phyloP scores from a whole-genome alignment of 2,113 vertebrate species.

The Chiloscyllium plagiosum region DNA sequence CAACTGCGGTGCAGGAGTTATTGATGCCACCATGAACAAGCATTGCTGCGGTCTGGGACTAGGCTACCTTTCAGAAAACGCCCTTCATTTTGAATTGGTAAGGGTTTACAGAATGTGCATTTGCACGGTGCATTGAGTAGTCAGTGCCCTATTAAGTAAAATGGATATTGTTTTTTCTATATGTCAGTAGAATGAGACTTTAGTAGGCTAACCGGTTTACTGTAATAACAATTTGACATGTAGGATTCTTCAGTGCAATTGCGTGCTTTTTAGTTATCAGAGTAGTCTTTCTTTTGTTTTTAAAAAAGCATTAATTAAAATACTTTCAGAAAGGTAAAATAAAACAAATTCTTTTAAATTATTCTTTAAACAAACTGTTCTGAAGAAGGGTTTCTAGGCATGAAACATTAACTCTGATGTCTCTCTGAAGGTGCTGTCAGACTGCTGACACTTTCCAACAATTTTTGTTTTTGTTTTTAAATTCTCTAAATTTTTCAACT shows the following conservation, averaged over 20 bases:
- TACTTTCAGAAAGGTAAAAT: neutral
- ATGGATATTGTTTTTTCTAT: neutral
- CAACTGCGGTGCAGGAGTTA: neutral
- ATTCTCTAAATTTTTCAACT: neutral
- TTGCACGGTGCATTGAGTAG: neutral
- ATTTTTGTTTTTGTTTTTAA: neutral
- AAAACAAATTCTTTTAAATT: no score
- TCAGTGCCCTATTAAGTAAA: neutral
- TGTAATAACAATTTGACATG: neutral
- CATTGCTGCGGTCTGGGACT: neutral
- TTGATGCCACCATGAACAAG: neutral
- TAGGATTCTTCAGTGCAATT: neutral
- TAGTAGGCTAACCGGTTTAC: neutral
- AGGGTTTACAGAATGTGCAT: neutral
- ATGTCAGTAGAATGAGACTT: neutral
- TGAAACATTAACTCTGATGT: no score
- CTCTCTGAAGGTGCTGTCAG: no score
- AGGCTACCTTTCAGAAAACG: neutral
- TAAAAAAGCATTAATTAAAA: neutral
- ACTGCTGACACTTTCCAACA: no score
- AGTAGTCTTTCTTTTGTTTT: neutral
- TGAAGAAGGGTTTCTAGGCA: no score
- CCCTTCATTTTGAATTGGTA: neutral
- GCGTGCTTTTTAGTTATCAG: neutral
- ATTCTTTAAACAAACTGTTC: no score